Percentiles rank a stretch among this genome's conserved stretches.
phyloP scores from a whole-genome alignment of 2,797 vertebrate genomes.

The Myotis daubentonii region DNA sequence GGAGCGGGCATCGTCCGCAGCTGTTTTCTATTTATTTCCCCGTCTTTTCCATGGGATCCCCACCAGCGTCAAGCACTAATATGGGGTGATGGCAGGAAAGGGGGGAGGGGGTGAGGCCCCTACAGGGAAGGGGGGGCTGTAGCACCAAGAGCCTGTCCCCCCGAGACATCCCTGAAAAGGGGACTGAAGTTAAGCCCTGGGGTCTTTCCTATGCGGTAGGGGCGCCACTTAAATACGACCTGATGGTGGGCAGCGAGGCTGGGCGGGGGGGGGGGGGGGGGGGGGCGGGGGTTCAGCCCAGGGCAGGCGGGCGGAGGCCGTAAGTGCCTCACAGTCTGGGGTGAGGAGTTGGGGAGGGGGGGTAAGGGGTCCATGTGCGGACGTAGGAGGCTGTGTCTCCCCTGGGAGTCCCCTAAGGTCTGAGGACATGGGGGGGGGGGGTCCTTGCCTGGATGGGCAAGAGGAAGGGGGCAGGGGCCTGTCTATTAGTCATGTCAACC shows the following conservation, averaged over 20 bases:
- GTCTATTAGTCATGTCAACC: not conserved
- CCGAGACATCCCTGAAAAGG: not conserved
- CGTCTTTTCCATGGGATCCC: not conserved
- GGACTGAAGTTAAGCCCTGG: not conserved
- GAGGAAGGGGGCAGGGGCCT: not conserved
- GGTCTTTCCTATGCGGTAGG: not conserved
- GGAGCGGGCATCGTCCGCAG: not conserved
- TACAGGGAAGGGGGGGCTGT: not conserved
- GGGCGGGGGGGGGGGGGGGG: fast-evolving
- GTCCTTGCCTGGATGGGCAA: not conserved
- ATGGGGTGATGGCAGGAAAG: not conserved
- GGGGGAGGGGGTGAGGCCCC: not conserved
- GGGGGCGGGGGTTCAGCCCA: not conserved
- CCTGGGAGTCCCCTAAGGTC: not conserved
- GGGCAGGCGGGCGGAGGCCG: not conserved
- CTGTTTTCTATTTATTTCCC: not conserved
- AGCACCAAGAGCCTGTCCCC: conserved; percentile 68
- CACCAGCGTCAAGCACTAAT: not conserved
- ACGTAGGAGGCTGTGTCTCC: not conserved
- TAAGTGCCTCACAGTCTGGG: not conserved
- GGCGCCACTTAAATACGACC: not conserved
- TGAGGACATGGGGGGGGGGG: not conserved
- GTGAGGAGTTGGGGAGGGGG: not conserved
- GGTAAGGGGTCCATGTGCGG: not conserved
- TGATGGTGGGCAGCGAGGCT: not conserved